Conservation (phyloP, 2,797 vertebrate genomes). For the Hapalemur alaotrensis region DNA sequence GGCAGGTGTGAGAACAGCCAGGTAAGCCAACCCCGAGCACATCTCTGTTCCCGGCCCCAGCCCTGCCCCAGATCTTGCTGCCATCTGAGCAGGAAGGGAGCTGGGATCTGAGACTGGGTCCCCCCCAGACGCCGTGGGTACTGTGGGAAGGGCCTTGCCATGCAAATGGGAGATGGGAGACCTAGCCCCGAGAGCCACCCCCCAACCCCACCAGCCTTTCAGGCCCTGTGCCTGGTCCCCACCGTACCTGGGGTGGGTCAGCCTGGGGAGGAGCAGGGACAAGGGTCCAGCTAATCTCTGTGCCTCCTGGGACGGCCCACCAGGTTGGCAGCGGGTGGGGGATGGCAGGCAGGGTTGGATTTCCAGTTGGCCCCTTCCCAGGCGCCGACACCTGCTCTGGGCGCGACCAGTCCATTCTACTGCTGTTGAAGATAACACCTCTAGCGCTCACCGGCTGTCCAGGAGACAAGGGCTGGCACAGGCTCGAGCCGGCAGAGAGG, state of each 20-base stretch:
- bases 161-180: neutral
- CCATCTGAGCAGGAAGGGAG: conserved; percentile 66
- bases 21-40: neutral
- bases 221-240: neutral
- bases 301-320: neutral
- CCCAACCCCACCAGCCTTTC: neutral
- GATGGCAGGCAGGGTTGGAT: neutral
- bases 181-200: neutral
- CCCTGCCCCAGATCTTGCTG: conserved; percentile 65
- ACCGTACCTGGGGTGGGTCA: neutral
- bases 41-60: fast-evolving
- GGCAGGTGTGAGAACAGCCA: neutral
- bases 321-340: neutral
- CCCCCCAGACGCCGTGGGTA: too few species aligned
- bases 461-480: conserved; percentile 69
- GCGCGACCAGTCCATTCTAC: conserved; percentile 2
- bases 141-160: neutral
- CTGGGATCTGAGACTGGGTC: neutral
- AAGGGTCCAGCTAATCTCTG: neutral
- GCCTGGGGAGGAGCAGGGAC: neutral
- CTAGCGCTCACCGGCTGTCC: conserved; percentile 70
- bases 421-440: conserved; percentile 60
- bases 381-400: conserved; percentile 75
- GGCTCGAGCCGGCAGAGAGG: neutral
- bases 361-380: conserved; percentile 70